Base-by-base conservation (phyloP, 2,113 vertebrate species). In the Jacana jacana region DNA sequence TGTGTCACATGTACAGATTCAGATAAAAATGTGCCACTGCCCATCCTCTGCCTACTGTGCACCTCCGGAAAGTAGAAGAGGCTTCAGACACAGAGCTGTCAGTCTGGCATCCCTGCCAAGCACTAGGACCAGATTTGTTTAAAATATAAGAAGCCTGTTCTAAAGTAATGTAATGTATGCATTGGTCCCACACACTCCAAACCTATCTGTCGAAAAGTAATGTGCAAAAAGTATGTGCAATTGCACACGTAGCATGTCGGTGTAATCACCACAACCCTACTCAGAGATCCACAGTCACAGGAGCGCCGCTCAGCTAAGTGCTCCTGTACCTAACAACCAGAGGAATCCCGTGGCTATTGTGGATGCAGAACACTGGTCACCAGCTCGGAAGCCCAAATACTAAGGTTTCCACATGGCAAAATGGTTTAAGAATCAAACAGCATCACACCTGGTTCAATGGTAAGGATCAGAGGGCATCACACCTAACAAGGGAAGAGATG, bases 111-210 rank as follows among this genome's bases (percentile, higher is more conserved):
- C 27, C 30, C 65, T 72, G 52, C 51, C 37, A 72, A 82, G 48
- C 46, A 73, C n/a, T 55, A 73, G 48, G 49, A 55, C 66, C 58
- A 64, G 28, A 22, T 57, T 61, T 68, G 24, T 76, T 93, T 61
- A 69, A 87, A 89, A 81, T 18, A 1, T 31, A 91, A 88, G 55
- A 63, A 86, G 49, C 44, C 77, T 91, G 37, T 66, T 88, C 75
- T 61, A 54, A 81, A 79, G 31, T 65, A 92, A 79, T 1, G 10
- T 51, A 78, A 64, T 1, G 1, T 44, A 68, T 39, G 49, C 61
- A 65, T 42, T 94, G 96, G 91, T 96, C 96, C 96, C 94, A 63
- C 46, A 65, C 19, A 65, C 72, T 92, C 89, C 52, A 72, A 94
- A 90, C 81, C 81, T 54, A 39, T 35, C 70, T 86, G 49, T 55